Evolutionary conservation across 2,113 vertebrate genomes (phyloP).

Genomic region (Brachyhypopomus occidentalis): DNA sequence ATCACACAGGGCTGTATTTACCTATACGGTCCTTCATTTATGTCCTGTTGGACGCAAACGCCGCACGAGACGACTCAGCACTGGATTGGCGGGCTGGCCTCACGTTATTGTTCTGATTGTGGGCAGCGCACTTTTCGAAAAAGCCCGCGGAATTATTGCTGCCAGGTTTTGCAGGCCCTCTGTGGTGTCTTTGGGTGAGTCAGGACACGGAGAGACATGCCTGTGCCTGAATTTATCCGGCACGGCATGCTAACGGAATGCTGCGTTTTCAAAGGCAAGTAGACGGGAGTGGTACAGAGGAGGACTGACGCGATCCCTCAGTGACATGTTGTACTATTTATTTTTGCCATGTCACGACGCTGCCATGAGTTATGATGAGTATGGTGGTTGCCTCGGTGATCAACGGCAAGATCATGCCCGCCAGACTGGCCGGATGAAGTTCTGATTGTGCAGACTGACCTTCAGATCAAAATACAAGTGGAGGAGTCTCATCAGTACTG

Average conservation of each 20-base stretch:
- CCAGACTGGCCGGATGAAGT: slow-evolving; percentile 20
- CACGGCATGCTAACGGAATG: slow-evolving; percentile 31
- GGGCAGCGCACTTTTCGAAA: not conserved
- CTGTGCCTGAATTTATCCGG: slow-evolving; percentile 35
- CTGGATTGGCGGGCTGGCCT: not conserved
- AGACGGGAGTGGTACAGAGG: slow-evolving; percentile 32
- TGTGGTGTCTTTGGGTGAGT: not conserved
- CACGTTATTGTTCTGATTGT: not conserved
- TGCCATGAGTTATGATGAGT: not conserved
- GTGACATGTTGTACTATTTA: not conserved
- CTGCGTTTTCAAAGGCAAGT: slow-evolving; percentile 32
- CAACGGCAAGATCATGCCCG: slow-evolving; percentile 1
- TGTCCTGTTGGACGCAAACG: not conserved
- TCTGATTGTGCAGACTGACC: slow-evolving; percentile 39
- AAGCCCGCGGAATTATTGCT: not conserved
- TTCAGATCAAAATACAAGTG: slow-evolving; percentile 20
- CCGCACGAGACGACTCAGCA: not conserved
- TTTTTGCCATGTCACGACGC: not conserved
- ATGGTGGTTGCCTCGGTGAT: not conserved
- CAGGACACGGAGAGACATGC: not conserved
- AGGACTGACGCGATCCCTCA: slow-evolving; percentile 4
- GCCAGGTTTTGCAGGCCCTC: too few species aligned
- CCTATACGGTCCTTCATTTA: too few species aligned
- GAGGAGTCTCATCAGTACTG: not conserved
- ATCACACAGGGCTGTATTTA: too few species aligned